Evolutionary conservation across 2,113 vertebrate genomes (phyloP), one percentile per base, ranked within the genome.

Genomic region (pig (Sus scrofa)): DNA sequence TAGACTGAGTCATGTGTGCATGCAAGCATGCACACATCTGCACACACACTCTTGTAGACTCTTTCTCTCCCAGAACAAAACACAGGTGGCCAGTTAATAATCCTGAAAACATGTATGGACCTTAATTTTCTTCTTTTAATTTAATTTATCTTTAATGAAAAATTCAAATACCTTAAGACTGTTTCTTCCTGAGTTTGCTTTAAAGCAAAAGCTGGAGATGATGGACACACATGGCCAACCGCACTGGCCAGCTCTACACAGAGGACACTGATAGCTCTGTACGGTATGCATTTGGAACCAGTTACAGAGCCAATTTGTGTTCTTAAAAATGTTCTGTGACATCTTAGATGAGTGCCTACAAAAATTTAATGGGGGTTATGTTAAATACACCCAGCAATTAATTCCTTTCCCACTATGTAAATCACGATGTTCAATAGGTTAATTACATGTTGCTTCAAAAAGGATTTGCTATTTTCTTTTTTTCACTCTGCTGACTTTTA

Each of bases 401-500:
- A 97, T 79, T 96, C 52, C 52, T 96, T 15, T 97, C 87, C 75
- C 94, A 63, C 34, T 54, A 92, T 37, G 58, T 94, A 97, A 95
- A 94, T 77, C 81, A 39, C 37, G 7, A 90, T 75, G 39, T 94
- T 87, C 90, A 88, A 89, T 74, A 91, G 62, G 78, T 83, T 86
- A 94, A 91, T 97, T 92, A 89, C 18, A 86, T 2, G 9, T 79
- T 90, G 60, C 39, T 52, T 93, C 58, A 70, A 89, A 96, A 94
- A 94, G n/a, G 30, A 86, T 86, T 91, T 95, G 68, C 52, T 90
- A 34, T 79, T 96, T 84, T 94, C 60, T 87, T 91, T 95, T 44
- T 81, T 77, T 77, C 1, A 39, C 6, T n/a, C 32, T 91, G 73
- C 91, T 91, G 77, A 95, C 71, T 92, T 97, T 81, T 65, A 93